Conservation (phyloP, 2,113 vertebrate species). For the Etheostoma spectabile region DNA sequence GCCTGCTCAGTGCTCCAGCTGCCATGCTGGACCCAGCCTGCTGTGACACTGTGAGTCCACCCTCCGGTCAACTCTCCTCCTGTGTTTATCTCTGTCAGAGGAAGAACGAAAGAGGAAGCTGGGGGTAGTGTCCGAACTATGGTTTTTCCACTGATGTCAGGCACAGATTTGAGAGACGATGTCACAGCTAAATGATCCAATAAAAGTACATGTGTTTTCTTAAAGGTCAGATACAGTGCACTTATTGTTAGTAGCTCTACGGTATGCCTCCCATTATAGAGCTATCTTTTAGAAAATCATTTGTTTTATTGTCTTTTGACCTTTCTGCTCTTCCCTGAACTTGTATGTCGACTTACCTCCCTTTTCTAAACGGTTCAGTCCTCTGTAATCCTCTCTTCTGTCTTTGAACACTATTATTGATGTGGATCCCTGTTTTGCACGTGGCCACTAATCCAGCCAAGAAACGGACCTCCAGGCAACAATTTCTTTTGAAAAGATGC, state of each 20-base stretch:
- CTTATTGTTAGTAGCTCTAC: background rate
- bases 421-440: background rate
- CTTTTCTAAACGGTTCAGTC: background rate
- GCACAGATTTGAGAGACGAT: background rate
- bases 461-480: background rate
- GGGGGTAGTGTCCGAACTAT: background rate
- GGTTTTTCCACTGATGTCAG: background rate
- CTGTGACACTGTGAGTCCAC: constrained; percentile 88
- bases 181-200: constrained; percentile 2
- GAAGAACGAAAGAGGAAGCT: background rate
- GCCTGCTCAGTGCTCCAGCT: constrained; percentile 85
- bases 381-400: background rate
- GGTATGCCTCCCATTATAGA: background rate
- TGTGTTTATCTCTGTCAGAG: constrained; percentile 6
- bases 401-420: background rate
- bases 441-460: background rate
- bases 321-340: background rate
- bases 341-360: background rate
- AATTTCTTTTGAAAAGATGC: constrained; percentile 1
- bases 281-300: constrained; percentile 6
- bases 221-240: background rate
- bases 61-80: background rate
- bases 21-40: constrained; percentile 88
- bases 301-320: too few species aligned
- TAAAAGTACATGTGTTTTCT: background rate